Evolutionary conservation across 2,113 vertebrate species (phyloP).

Genomic region (Prochilodus magdalenae): DNA sequence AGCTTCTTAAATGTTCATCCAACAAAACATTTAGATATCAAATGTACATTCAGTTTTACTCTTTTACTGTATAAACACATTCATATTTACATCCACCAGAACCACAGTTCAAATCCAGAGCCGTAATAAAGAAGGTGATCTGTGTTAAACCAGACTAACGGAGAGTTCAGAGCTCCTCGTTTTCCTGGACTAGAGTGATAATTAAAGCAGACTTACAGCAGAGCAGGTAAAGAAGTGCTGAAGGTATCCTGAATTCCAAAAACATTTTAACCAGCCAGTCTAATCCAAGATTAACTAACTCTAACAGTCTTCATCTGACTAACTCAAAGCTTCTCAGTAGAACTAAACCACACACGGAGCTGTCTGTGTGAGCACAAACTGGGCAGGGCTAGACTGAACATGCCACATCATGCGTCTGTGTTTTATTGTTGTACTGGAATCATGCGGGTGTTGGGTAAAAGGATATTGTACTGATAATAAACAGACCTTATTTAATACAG

Average conservation of each 20-base stretch:
- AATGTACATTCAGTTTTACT: no score
- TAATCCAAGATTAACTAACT: background rate
- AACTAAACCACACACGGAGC: background rate
- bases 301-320: background rate
- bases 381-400: no score
- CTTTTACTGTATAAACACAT: no score
- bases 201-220: background rate
- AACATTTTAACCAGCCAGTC: background rate
- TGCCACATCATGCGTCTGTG: background rate
- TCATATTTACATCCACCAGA: no score
- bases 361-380: no score
- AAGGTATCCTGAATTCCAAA: background rate
- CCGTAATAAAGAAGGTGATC: background rate
- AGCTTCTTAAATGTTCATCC: no score
- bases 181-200: background rate
- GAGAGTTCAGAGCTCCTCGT: background rate
- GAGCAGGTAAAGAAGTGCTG: background rate
- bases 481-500: no score
- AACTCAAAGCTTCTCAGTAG: background rate
- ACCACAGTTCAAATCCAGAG: background rate
- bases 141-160: no score
- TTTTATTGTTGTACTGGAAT: no score
- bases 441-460: no score
- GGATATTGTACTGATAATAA: accelerated
- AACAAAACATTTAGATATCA: no score